A percentile compares a stretch with the other conserved stretches of the same genome.
phyloP scores from a whole-genome alignment of 2,888 invertebrate genomes.

The Scaptomyza caliginosa region DNA sequence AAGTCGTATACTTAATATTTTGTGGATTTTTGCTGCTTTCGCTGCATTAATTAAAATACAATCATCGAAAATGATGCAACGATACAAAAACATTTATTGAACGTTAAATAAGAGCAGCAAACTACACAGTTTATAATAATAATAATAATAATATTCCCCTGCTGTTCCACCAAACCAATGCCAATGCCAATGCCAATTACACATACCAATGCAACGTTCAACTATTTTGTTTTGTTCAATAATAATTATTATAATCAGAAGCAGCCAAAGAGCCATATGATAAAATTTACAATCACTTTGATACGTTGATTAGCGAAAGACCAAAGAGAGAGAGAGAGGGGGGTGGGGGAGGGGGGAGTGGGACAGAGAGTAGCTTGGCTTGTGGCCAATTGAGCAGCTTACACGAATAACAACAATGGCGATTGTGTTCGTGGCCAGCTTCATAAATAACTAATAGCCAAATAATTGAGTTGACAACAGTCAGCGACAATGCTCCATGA shows the following conservation, averaged over 20 bases:
- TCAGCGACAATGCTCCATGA: conserved; percentile 36
- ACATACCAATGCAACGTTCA: no score
- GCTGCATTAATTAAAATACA: conserved; percentile 70
- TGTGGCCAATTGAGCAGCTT: conserved; percentile 56
- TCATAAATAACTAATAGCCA: conserved; percentile 68
- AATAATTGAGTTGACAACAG: conserved; percentile 62
- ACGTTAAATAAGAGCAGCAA: conserved; percentile 35
- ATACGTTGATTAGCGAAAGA: conserved; percentile 58
- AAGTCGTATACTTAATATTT: not conserved
- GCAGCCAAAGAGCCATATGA: not conserved
- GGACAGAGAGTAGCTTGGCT: not conserved
- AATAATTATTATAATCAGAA: no score
- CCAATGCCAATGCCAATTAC: no score
- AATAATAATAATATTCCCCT: no score
- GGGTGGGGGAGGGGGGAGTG: not conserved
- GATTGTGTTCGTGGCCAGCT: conserved; percentile 6
- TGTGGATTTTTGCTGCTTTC: conserved; percentile 4
- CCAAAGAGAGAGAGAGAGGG: not conserved
- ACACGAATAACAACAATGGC: conserved; percentile 38
- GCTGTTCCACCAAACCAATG: no score
- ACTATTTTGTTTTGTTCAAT: no score
- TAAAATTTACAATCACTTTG: not conserved
- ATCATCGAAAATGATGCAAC: conserved; percentile 71
- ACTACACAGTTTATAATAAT: not conserved
- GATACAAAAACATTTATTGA: conserved; percentile 62